phyloP scores from a whole-genome alignment of 2,797 vertebrate species.

The Thunnus albacares region DNA sequence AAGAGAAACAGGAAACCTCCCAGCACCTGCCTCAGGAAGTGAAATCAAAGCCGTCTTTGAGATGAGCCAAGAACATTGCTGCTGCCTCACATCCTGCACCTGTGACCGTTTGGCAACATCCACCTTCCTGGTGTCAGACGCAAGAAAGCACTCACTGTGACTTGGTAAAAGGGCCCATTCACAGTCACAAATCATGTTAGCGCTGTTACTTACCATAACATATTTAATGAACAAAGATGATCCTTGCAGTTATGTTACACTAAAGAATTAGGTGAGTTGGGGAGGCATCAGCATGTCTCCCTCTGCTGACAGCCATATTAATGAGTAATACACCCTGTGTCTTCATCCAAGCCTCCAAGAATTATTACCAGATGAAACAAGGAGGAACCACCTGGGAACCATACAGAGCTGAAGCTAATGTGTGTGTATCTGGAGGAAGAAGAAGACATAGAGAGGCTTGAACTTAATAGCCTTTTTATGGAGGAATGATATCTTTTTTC shows the following conservation, averaged over 20 bases:
- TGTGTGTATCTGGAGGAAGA: constrained; percentile 23
- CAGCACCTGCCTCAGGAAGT: constrained; percentile 81
- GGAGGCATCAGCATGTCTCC: constrained; percentile 11
- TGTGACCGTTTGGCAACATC: constrained; percentile 73
- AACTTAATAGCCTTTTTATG: constrained; percentile 38
- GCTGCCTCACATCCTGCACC: constrained; percentile 79
- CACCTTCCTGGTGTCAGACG: constrained; percentile 46
- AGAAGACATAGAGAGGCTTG: constrained; percentile 21
- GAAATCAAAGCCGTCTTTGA: constrained; percentile 79
- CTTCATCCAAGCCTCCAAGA: constrained; percentile 20
- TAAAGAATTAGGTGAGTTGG: constrained; percentile 1
- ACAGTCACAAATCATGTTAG: constrained; percentile 39
- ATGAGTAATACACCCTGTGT: constrained; percentile 33
- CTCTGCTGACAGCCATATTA: constrained; percentile 49
- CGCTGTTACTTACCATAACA: constrained; percentile 33
- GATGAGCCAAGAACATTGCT: constrained; percentile 65
- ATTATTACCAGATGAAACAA: constrained; percentile 56
- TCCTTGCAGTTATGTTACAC: neutral
- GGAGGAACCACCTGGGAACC: constrained; percentile 54
- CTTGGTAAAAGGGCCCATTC: constrained; percentile 63
- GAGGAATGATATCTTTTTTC: constrained; percentile 17
- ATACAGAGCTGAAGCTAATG: constrained; percentile 33
- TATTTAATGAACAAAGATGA: constrained; percentile 13
- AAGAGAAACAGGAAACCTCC: constrained; percentile 73
- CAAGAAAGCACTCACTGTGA: constrained; percentile 69